Evolutionary conservation across 2,888 invertebrate genomes (phyloP).

Genomic region (Drosophila fungiperda): DNA sequence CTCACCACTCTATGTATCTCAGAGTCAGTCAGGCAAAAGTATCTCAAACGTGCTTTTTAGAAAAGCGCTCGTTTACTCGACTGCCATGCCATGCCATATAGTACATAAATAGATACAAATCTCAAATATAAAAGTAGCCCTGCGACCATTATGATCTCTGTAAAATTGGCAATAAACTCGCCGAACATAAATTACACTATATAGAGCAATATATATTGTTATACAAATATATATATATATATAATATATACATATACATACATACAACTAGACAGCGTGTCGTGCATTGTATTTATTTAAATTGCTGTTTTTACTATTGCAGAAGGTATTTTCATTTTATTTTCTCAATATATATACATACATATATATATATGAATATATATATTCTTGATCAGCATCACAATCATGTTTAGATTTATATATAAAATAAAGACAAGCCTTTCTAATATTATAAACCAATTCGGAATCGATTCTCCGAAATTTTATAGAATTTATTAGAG

Average conservation of each 20-base stretch:
- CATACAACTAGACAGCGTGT: slow-evolving; percentile 54
- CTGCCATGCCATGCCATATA: not conserved
- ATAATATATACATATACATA: slow-evolving; percentile 2
- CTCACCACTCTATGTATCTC: not conserved
- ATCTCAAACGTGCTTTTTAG: slow-evolving; percentile 2
- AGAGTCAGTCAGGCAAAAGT: slow-evolving; percentile 29
- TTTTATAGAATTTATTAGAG: too few species aligned
- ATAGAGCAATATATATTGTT: not conserved
- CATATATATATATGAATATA: too few species aligned
- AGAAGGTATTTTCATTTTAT: not conserved
- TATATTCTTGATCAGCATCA: not conserved
- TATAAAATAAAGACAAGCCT: not conserved
- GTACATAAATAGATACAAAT: not conserved
- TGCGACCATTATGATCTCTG: not conserved
- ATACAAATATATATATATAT: not conserved
- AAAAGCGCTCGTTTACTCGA: slow-evolving; percentile 1
- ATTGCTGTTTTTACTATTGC: slow-evolving; percentile 3
- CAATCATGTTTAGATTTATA: not conserved
- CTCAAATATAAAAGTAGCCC: not conserved
- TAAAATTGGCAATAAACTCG: slow-evolving; percentile 5
- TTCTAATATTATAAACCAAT: too few species aligned
- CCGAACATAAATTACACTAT: slow-evolving; percentile 4
- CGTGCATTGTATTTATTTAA: slow-evolving; percentile 34
- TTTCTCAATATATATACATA: not conserved
- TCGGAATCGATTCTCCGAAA: not conserved